Evolutionary conservation across 2,888 invertebrate species (phyloP), one percentile per base, ranked within the genome.

Genomic region (Scaeva pyrastri): DNA sequence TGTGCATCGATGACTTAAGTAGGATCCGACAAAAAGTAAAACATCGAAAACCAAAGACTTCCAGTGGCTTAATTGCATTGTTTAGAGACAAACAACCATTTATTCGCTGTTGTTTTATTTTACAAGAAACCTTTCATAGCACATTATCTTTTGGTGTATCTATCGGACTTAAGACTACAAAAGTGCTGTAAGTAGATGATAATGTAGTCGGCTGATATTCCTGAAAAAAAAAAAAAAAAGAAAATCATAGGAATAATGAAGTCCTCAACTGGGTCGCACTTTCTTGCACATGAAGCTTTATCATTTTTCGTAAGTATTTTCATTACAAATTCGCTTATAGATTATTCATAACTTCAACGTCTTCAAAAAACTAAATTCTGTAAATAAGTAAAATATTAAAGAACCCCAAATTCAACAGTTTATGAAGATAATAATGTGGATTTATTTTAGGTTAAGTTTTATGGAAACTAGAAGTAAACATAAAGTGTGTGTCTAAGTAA

Each of bases 51-150:
- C 50, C 12, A 36, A 50, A 56, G 77, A 73, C 82, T 73, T 70
- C 73, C 77, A 73, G 68, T 62, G 45, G 70, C 74, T 78, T 83
- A 74, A 78, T 83, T 74, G 70, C 83, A 78, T 83, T 83, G 83
- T 83, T 74, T 78, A 56, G 41, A 70, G 41, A 70, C 78, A 83
- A 78, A 74, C 83, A 83, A 83, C 74, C 74, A 78, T 78, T n/a
- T n/a, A 78, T 71, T 78, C 83, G 74, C 78, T 83, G 83, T 83
- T 62, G 43, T 64, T 78, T 74, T 70, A 71, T 78, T 78, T 70
- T 43, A 70, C 83, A 71, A 70, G 64, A 83, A 62, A 83, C 68
- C 31, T 73, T 48, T 73, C 60, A 77, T 68, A 60, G 68, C 48
- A 50, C 73, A 78, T 73, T 83, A 78, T 83, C 78, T 64, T 39